Evolutionary conservation across 1,140 invertebrate genomes (phyloP), one percentile per base, ranked within the genome.

Genomic region (Penaeus japonicus): DNA sequence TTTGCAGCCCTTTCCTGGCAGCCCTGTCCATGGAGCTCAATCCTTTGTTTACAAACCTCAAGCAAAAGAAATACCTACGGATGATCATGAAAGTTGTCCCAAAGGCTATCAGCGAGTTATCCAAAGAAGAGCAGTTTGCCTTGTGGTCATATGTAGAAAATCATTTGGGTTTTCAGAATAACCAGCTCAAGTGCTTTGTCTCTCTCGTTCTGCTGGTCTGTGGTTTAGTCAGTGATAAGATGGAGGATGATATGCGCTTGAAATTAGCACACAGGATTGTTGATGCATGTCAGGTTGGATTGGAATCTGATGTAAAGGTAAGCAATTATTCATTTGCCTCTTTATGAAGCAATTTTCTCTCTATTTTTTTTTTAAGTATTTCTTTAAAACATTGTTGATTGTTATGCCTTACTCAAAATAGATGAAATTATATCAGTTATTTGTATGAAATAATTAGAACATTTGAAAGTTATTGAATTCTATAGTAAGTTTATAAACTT

Each of bases 261-360:
- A 78, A 59, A 32, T 30, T 83, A 17, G 87, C 62, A 18, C 80
- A 88, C 47, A 73, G 47, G 53, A 24, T 84, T 27, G 4, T 88
- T 0, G 87, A 88, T 62, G 53, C 54, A 7, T 88, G 80, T 53
- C 24, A 83, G 65, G 55, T 55, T 27, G 22, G 62, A 10, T 39
- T 88, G 17, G 87, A 88, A 24, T 82, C 57, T 47, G 32, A 47
- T 47, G 15, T 73, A 27, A 87, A 82, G 80, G 87, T 88, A 47
- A 55, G 77, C 47, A 7, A 1, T 15, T 65, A 20, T 79, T 59
- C 12, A 22, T 17, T n/a, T 55, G 32, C 20, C 12, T 77, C 30
- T 77, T 30, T 30, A 15, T 83, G 18, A 2, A 62, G 5, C 2
- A 15, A n/a, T 59, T n/a, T 27, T 22, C 15, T 27, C 15, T 80